Evolutionary conservation across 2,797 vertebrate genomes (phyloP).

Genomic region (Lates japonicus): DNA sequence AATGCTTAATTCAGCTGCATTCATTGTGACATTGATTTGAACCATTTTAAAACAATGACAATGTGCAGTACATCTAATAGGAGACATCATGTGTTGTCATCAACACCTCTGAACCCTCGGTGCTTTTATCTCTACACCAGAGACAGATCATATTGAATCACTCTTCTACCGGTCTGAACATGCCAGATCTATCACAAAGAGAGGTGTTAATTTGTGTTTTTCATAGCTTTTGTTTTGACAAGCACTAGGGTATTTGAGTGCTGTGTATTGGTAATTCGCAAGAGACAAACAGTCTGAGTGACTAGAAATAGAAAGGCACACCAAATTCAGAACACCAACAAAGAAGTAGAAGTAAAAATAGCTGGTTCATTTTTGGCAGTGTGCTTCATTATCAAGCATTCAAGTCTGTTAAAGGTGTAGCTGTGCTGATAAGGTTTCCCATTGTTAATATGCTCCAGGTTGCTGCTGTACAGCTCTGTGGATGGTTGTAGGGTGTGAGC

Average conservation of each 20-base stretch:
- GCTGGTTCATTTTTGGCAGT: conserved; percentile 14
- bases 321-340: conserved; percentile 19
- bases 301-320: conserved; percentile 41
- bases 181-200: conserved; percentile 17
- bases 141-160: conserved; percentile 27
- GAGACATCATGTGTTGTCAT: conserved; percentile 40
- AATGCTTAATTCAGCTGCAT: background rate
- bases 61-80: conserved; percentile 15
- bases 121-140: conserved; percentile 33
- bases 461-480: conserved; percentile 15
- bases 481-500: conserved; percentile 9
- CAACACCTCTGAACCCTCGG: conserved; percentile 35
- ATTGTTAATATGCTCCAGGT: conserved; percentile 13
- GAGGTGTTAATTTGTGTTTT: conserved; percentile 36
- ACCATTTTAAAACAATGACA: conserved; percentile 1
- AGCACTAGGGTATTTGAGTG: conserved; percentile 17
- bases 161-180: conserved; percentile 22
- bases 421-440: conserved; percentile 23
- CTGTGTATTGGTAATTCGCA: conserved; percentile 2
- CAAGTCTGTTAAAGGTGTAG: conserved; percentile 11
- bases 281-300: conserved; percentile 22
- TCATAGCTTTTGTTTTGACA: conserved; percentile 45
- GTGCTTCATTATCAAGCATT: conserved; percentile 21
- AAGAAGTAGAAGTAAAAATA: conserved; percentile 31
- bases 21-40: conserved; percentile 2